Percentiles rank a stretch among this genome's conserved stretches.
Conservation (phyloP, 2,888 invertebrate genomes). For the Encarsia formosa region DNA sequence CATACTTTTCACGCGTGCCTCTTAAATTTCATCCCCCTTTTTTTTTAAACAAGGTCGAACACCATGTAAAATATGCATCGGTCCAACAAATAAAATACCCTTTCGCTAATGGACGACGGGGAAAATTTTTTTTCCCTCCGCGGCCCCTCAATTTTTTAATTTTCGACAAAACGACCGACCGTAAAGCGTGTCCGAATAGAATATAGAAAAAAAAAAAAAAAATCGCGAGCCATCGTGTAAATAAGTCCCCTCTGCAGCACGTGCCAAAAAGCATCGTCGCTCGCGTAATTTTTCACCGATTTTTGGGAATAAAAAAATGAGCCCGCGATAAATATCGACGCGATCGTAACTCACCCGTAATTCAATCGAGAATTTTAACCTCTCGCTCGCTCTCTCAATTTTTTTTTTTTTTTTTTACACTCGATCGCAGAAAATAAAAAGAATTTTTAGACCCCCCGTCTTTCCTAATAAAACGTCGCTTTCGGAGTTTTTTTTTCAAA, state of each 20-base stretch:
- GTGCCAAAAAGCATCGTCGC: conserved; percentile 40
- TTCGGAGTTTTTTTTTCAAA: too few relatives aligned
- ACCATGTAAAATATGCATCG: too few relatives aligned
- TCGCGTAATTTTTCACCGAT: conserved; percentile 42
- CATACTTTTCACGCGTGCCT: too few relatives aligned
- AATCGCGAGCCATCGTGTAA: neutral
- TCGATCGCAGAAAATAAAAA: neutral
- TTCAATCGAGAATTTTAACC: conserved; percentile 37
- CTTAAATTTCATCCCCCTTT: too few relatives aligned
- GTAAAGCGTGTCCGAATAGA: too few relatives aligned
- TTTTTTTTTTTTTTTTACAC: neutral
- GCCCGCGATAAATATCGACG: conserved; percentile 41
- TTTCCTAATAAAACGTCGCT: conserved; percentile 20
- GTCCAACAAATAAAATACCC: too few relatives aligned
- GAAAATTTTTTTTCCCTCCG: too few relatives aligned
- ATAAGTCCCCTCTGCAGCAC: conserved; percentile 25
- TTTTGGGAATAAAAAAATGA: conserved; percentile 42
- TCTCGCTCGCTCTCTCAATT: neutral
- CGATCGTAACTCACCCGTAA: conserved; percentile 42
- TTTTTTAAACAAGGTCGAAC: too few relatives aligned
- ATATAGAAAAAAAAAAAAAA: neutral
- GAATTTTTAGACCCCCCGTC: conserved; percentile 13
- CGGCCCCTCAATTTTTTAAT: conserved; percentile 1
- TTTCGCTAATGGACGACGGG: too few relatives aligned
- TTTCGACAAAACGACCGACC: conserved; percentile 15